phyloP scores from a whole-genome alignment of 2,797 vertebrate genomes.

The Graptemys geographica region DNA sequence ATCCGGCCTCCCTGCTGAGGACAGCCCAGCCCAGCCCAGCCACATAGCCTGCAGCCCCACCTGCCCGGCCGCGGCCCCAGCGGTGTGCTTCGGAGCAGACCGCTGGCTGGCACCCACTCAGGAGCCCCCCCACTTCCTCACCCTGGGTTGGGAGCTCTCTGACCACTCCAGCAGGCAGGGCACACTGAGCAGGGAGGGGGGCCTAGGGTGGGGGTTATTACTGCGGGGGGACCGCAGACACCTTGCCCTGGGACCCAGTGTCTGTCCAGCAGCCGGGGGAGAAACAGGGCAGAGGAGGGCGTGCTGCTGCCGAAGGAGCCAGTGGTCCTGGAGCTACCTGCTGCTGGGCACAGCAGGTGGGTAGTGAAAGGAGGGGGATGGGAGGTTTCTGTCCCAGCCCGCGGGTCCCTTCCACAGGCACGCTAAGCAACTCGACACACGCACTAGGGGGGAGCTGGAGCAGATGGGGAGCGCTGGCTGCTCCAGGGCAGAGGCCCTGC shows the following conservation, averaged over 20 bases:
- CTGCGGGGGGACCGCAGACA: background rate
- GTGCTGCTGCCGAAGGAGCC: background rate
- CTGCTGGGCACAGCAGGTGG: too few species aligned
- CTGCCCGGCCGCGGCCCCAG: too few species aligned
- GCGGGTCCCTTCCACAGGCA: background rate
- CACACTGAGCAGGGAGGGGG: background rate
- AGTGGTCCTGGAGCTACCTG: background rate
- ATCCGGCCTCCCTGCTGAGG: background rate
- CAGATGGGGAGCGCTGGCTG: background rate
- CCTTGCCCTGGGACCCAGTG: background rate
- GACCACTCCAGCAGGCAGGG: too few species aligned
- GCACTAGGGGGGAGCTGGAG: background rate
- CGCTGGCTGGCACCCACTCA: background rate
- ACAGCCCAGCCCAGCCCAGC: background rate
- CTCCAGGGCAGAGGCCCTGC: background rate
- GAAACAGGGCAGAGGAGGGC: background rate
- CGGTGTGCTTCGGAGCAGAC: background rate
- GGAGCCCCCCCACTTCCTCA: too few species aligned
- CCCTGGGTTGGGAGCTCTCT: too few species aligned
- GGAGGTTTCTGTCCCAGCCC: rapidly evolving
- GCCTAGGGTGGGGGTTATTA: background rate
- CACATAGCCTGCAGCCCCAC: background rate
- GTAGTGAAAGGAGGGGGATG: too few species aligned
- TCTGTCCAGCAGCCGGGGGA: background rate
- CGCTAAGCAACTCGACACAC: background rate